A percentile compares a stretch with the other conserved stretches of the same genome.
Evolutionary conservation across 2,888 invertebrate species (phyloP).

Genomic region (Stenodera caucasica): DNA sequence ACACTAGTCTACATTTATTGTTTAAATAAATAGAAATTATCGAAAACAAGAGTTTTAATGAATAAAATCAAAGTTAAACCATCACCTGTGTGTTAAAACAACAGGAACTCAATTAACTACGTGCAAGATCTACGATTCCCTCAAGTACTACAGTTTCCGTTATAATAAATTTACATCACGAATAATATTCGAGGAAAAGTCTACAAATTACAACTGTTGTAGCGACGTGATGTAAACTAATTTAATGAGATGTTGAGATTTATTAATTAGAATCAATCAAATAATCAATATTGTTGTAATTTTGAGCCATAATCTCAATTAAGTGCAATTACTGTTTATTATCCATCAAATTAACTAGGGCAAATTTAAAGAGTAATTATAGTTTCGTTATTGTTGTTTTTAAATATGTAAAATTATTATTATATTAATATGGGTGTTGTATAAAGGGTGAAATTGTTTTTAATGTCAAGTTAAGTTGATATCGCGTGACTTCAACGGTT

Average conservation of each 20-base stretch:
- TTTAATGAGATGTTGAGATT: neutral
- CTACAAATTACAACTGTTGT: neutral
- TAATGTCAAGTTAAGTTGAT: neutral
- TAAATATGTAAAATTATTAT: neutral
- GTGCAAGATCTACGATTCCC: conserved; percentile 6
- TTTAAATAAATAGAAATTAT: too few species aligned
- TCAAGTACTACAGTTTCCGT: neutral
- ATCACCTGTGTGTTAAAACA: neutral
- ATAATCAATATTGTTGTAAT: too few species aligned
- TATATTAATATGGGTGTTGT: neutral
- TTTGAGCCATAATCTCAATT: too few species aligned
- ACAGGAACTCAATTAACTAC: neutral
- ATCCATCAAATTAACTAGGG: too few species aligned
- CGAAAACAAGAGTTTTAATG: too few species aligned
- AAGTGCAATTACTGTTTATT: too few species aligned
- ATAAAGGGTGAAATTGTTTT: neutral
- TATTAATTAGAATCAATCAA: too few species aligned
- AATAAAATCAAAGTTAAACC: neutral
- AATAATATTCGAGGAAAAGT: neutral
- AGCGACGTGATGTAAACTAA: neutral
- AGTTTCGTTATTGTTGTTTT: too few species aligned
- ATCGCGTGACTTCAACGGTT: neutral
- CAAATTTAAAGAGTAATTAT: too few species aligned
- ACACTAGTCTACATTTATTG: too few species aligned
- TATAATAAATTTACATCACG: neutral